phyloP scores from a whole-genome alignment of 2,888 invertebrate genomes.

The Ptychoptera contaminata region DNA sequence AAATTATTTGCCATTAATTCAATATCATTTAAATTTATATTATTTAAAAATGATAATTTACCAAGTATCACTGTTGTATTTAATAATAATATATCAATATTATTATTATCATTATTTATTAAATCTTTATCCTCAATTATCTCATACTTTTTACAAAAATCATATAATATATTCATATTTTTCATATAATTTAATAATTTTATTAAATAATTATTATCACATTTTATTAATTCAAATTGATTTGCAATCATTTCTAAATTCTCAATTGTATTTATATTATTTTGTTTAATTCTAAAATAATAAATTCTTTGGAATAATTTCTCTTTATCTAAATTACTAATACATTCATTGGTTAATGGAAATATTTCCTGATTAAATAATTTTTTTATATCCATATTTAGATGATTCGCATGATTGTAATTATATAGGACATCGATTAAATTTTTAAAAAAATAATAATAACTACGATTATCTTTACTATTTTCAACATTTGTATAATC shows the following conservation, averaged over 20 bases:
- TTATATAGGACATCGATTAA: constrained; percentile 7
- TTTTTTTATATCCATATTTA: constrained; percentile 19
- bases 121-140: no score
- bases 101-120: no score
- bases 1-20: constrained; percentile 51
- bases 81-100: no score
- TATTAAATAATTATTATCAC: constrained; percentile 22
- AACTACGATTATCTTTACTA: constrained; percentile 18
- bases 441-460: constrained; percentile 13
- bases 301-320: constrained; percentile 14
- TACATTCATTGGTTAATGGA: constrained; percentile 10
- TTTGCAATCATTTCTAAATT: constrained; percentile 21
- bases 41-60: constrained; percentile 48
- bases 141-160: no score
- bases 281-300: constrained; percentile 16
- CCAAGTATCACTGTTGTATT: constrained; percentile 26
- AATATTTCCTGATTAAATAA: constrained; percentile 10
- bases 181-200: constrained; percentile 23
- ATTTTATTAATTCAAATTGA: constrained; percentile 23
- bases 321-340: constrained; percentile 19
- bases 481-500: background rate
- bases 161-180: constrained; percentile 13
- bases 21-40: constrained; percentile 48
- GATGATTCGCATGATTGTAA: constrained; percentile 12
- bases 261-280: constrained; percentile 16